Evolutionary conservation across 2,888 invertebrate genomes (phyloP), one percentile per base, ranked within the genome.

Genomic region (Eueremaeus valkanovi): DNA sequence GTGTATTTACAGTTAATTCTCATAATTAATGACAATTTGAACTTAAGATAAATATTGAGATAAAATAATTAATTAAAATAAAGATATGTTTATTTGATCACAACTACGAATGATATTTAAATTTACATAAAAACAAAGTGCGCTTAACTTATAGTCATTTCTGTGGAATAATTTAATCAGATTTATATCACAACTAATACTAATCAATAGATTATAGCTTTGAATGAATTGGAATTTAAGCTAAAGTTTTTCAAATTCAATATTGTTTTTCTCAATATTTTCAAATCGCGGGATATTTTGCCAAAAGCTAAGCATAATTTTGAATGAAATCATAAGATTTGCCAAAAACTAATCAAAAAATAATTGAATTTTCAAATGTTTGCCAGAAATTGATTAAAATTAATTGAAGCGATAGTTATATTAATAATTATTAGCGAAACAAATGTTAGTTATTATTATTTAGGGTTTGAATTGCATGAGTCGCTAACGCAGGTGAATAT

Each of bases 401-500:
- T n/a, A n/a, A n/a, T n/a, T n/a, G n/a, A n/a, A n/a, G n/a, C n/a
- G n/a, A n/a, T n/a, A n/a, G n/a, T n/a, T n/a, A n/a, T n/a, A n/a
- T n/a, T n/a, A n/a, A n/a, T n/a, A n/a, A n/a, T n/a, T n/a, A n/a
- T 16, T 1, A n/a, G n/a, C 45, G n/a, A 3, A 55, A 55, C 55
- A 55, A 27, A 27, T 24, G 24, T 16, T 29, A 29, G 49, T 6
- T 49, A n/a, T 21, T 6, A 72, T 72, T 49, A 51, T 31, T 72
- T 42, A 1, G 31, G 45, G 18, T 3, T 33, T 49, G n/a, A 29
- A 49, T 33, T n/a, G 40, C 68, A 68, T 51, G 27, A 33, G 9
- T 33, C 45, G 45, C 55, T 72, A 27, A 33, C 33, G 55, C 72
- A 72, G 18, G 18, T 29, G 36, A 75, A 75, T 21, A 75, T 29